Base-by-base conservation (phyloP, 2,888 invertebrate species). In the Metallyticus violacea region DNA sequence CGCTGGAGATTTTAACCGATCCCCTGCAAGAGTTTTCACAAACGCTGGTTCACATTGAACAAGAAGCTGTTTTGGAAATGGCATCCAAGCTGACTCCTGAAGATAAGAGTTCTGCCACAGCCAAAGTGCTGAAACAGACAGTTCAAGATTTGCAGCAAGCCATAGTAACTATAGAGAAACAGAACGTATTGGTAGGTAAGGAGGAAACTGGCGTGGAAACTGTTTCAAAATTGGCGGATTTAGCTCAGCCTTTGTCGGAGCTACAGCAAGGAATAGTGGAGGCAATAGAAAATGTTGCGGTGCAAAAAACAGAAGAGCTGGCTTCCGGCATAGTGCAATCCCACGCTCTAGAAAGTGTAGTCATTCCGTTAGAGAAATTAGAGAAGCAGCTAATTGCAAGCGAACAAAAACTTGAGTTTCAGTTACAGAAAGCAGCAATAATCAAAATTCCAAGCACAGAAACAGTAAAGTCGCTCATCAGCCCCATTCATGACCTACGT, bases 1-100 rank as follows among this genome's bases (percentile, higher is more conserved):
- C 95, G 30, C 93, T 95, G 15, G 93, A 93, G 81, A 95, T 94
- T 89, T 91, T 95, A 29, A 92, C 93, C 7, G 93, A 94, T 76
- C 95, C 96, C 0, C 90, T 95, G 22, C 93, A 93, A 86, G 95
- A 95, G 91, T 94, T 96, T 77, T 79, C 81, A 7, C 28, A 26
- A 79, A 9, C 29, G 5, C n/a, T 85, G 29, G 40, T 62, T 22
- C 27, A 79, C 29, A 85, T 87, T 25, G 88, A 88, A 77, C 88
- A 88, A 77, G 83, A 87, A 62, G 85, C 86, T 7, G 40, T 86
- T 81, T 76, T 87, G 26, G 86, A 85, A 26, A 30, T 77, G 26
- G 85, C 77, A 26, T 62, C 79, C 0, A 79, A 86, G 27, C 22
- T 27, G 9, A 77, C 78, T 22, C 77, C 77, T 29, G 40, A 77